Percentiles rank a stretch among this genome's conserved stretches.
Conservation (phyloP, 2,797 vertebrate species). For the Scleropages formosus region DNA sequence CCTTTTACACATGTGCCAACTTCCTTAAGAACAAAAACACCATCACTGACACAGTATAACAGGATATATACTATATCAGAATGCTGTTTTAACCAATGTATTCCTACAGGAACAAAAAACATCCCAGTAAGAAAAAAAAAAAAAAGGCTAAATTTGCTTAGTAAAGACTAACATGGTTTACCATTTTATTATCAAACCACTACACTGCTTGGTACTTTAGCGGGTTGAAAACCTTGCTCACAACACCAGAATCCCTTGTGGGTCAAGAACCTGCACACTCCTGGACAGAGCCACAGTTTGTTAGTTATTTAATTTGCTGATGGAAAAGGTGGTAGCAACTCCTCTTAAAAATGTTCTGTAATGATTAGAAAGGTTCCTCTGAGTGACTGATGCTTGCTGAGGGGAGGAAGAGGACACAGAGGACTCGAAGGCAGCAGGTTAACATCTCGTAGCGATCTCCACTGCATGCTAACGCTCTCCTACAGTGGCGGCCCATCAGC, state of each 20-base stretch:
- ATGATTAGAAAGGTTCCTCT: neutral
- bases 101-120: too few relatives aligned
- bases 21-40: too few relatives aligned
- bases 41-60: too few relatives aligned
- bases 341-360: neutral
- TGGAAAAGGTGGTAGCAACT: neutral
- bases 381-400: constrained; percentile 18
- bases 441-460: neutral
- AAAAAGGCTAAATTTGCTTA: too few relatives aligned
- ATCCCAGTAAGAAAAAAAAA: too few relatives aligned
- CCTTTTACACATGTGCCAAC: too few relatives aligned
- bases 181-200: too few relatives aligned
- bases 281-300: neutral
- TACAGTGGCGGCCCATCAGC: neutral
- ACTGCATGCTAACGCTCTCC: neutral
- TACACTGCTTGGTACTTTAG: too few relatives aligned
- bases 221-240: too few relatives aligned
- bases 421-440: neutral
- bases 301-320: neutral
- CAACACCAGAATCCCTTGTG: neutral
- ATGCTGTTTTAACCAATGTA: too few relatives aligned
- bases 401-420: neutral
- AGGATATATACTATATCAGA: too few relatives aligned
- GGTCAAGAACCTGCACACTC: neutral
- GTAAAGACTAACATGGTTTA: too few relatives aligned